Base-by-base conservation (phyloP, 2,888 invertebrate genomes). In the Homarus gammarus region DNA sequence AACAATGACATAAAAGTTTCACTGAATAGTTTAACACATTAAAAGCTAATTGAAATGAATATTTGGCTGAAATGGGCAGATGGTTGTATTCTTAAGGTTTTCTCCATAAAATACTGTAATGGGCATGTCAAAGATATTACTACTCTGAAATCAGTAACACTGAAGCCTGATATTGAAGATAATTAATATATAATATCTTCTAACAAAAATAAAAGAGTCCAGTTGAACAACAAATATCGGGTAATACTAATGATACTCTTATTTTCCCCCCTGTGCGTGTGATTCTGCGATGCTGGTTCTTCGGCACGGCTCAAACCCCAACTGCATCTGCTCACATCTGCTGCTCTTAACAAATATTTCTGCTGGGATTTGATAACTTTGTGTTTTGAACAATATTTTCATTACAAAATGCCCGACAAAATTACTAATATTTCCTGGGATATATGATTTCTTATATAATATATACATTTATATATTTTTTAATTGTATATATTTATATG, bases 401-500 rank as follows among this genome's bases (percentile, higher is more conserved):
- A 22, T n/a, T 38, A 36, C 22, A 10, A 27, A 64, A 64, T 64
- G 64, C 27, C 27, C 27, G 27, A 3, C 64, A 49, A n/a, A 36
- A 38, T 31, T 64, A 61, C 81, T 61, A 38, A 81, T 70, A 18
- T 56, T 44, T 64, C 2, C 5, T 68, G 40, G 49, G 27, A 70
- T 44, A 2, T 61, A 8, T 64, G 22, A 33, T 83, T 44, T 33
- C 49, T 72, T 64, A 68, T 73, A 51, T 64, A 40, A 83, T 33
- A 31, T 75, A 72, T 64, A 61, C 56, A 10, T 83, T 27, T 40
- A 49, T 27, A 49, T 64, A 75, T 73, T 38, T 56, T 38, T 68
- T 27, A 38, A 49, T 61, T 84, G n/a, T 75, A 75, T 49, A 82
- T 81, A 81, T 56, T n/a, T 77, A 79, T 56, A 79, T 79, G 78